Evolutionary conservation across 2,113 vertebrate species (phyloP).

Genomic region (Psettodes erumei): DNA sequence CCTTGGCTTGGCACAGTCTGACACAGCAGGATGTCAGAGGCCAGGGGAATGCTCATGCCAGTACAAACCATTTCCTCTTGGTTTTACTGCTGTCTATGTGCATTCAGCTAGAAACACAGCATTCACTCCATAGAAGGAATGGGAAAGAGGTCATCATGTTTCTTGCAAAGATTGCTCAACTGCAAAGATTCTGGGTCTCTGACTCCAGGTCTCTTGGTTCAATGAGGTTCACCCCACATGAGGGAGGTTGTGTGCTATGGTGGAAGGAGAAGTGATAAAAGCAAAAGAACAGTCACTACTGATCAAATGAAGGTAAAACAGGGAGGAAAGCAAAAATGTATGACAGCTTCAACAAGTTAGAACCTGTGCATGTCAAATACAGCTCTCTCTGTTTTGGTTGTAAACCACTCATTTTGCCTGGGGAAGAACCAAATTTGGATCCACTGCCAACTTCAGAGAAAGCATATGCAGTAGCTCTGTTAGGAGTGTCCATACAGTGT

Average conservation of each 20-base stretch:
- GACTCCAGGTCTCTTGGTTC: background rate
- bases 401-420: background rate
- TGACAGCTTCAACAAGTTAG: background rate
- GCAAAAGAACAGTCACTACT: background rate
- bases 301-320: background rate
- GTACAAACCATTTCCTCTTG: constrained; percentile 7
- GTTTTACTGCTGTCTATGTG: background rate
- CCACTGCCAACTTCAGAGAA: background rate
- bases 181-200: background rate
- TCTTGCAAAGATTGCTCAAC: background rate
- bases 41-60: constrained; percentile 29
- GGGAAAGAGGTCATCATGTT: background rate
- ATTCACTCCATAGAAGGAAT: background rate
- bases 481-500: background rate
- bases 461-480: background rate
- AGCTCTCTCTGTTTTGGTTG: background rate
- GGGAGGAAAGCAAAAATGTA: background rate
- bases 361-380: background rate
- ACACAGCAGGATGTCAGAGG: constrained; percentile 33
- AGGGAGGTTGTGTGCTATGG: background rate
- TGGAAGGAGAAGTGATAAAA: background rate
- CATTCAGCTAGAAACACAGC: background rate
- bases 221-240: background rate
- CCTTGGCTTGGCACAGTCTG: constrained; percentile 48
- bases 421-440: background rate